These are phyloP conservation scores for Drosophila atripex DNA, from an alignment of 2,888 invertebrate genomes.

Conservation along the genomic window DNA sequence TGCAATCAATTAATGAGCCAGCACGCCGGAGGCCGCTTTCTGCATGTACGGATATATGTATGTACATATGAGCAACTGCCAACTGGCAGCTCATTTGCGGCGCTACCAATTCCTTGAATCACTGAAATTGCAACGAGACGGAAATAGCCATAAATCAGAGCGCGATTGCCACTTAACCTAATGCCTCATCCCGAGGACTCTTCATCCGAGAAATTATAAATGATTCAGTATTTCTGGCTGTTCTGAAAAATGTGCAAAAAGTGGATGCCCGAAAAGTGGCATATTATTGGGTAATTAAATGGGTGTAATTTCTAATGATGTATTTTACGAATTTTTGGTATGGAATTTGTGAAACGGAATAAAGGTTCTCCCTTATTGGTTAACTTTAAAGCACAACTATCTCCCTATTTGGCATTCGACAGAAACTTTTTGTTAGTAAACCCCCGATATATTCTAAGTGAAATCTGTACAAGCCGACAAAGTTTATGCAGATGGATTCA, in stretches of 20 bases:
- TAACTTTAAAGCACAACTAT: background rate
- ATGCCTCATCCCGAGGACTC: conserved; percentile 32
- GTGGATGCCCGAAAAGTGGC: conserved; percentile 5
- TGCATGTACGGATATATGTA: conserved; percentile 7
- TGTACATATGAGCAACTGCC: conserved; percentile 53
- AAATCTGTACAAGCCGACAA: conserved; percentile 23
- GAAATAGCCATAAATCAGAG: conserved; percentile 81
- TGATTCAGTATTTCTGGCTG: background rate
- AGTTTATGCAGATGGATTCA: conserved; percentile 35
- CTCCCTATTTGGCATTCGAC: background rate
- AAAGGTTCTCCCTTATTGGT: background rate
- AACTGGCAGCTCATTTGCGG: conserved; percentile 77
- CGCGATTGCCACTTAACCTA: conserved; percentile 72
- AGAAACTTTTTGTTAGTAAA: background rate
- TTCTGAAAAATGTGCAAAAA: background rate
- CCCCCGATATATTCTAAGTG: conserved; percentile 21
- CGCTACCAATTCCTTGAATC: conserved; percentile 82
- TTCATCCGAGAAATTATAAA: background rate
- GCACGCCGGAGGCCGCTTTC: conserved; percentile 20
- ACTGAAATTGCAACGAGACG: conserved; percentile 81
- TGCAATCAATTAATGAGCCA: conserved; percentile 75
- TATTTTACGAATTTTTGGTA: background rate
- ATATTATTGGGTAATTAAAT: background rate
- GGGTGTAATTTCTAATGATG: background rate
- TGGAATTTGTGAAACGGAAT: background rate